Evolutionary conservation across 1,140 invertebrate genomes (phyloP), one percentile per base, ranked within the genome.

Genomic region (Drosophila sucinea): DNA sequence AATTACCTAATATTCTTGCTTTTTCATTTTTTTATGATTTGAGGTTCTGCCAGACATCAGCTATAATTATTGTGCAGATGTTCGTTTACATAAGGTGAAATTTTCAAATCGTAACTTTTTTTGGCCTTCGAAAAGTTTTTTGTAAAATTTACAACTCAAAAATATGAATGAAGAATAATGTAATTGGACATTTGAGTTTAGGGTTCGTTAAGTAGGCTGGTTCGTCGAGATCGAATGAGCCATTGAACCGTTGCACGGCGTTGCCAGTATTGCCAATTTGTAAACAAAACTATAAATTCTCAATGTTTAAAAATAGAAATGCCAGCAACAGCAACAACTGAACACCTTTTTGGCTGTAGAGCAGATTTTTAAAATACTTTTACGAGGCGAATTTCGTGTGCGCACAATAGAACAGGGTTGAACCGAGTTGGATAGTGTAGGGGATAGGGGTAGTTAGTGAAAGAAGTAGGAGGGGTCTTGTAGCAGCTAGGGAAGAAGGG

Each of bases 201-300:
- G 17, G 17, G 17, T 17, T 17, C 17, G 17, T 17, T 17, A 17
- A 17, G 17, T 17, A 17, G 17, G 17, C 17, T 17, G 17, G 17
- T 17, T 17, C 17, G 17, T 17, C 17, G 17, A 17, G 17, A 17
- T 17, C 17, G 17, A 17, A 17, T 17, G 17, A 72, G 70, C 64
- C 65, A 67, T 60, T 70, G 54, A 63, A 56, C 67, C 60, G 30
- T 35, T 33, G 41, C 32, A 32, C 33, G 40, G 65, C 41, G 56
- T 56, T 81, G 69, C 72, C 73, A 75, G 79, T 57, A 61, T 60
- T 77, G 68, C 67, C 73, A 71, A 71, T 71, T 67, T 71, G 83
- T 85, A 85, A 85, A 85, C 82, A 85, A 87, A 85, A 85, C 82
- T 87, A 85, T 85, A 85, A 85, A 85, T 85, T 85, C 82, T 76